These are phyloP conservation scores for Chaenogobius annularis DNA, from an alignment of 2,113 vertebrate genomes.

Conservation along the genomic window DNA sequence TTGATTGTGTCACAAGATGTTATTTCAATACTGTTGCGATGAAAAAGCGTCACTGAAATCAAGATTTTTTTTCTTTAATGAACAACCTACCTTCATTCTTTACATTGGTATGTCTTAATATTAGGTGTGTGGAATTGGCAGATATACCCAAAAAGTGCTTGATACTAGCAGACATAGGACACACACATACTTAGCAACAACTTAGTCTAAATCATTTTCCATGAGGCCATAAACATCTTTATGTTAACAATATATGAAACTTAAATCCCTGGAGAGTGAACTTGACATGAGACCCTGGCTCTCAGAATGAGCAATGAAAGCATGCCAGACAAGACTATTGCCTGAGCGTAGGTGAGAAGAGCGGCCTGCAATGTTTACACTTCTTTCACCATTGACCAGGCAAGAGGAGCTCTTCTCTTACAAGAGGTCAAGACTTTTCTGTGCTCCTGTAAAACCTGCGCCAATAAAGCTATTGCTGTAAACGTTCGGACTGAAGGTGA, in stretches of 20 bases:
- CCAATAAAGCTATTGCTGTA: constrained; percentile 2
- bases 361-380: neutral
- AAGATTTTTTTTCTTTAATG: no score
- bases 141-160: neutral
- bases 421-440: neutral
- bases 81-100: no score
- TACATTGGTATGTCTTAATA: no score
- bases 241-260: constrained; percentile 9
- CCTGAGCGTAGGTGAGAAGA: neutral
- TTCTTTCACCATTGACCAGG: neutral
- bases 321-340: neutral
- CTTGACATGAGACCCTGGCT: neutral
- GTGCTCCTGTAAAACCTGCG: neutral
- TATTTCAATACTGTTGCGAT: neutral
- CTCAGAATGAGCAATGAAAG: neutral
- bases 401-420: neutral
- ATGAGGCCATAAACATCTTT: constrained; percentile 3
- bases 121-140: neutral
- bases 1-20: neutral
- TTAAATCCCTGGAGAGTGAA: neutral
- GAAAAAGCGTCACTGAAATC: neutral
- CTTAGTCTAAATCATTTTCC: neutral
- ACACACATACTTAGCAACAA: neutral
- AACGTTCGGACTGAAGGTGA: neutral
- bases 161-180: neutral